A percentile compares a stretch with the other conserved stretches of the same genome.
phyloP scores from a whole-genome alignment of 2,888 invertebrate genomes.

The Acanthacorydalis orientalis region DNA sequence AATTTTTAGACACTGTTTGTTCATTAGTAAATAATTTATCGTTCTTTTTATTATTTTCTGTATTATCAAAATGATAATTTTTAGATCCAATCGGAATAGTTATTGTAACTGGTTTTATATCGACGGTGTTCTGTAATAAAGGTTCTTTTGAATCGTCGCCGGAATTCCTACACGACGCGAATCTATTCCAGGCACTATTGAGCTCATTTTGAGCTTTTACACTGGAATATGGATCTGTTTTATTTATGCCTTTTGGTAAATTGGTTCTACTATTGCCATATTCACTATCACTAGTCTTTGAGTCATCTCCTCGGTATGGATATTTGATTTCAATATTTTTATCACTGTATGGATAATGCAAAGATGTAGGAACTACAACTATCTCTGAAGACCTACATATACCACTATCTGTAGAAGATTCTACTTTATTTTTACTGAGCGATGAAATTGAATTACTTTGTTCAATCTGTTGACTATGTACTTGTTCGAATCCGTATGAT shows the following conservation, averaged over 20 bases:
- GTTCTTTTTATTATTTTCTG: background rate
- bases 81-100: conserved; percentile 20
- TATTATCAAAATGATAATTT: background rate
- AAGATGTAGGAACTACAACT: conserved; percentile 27
- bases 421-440: conserved; percentile 34
- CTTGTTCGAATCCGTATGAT: conserved; percentile 58
- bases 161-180: background rate
- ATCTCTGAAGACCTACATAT: conserved; percentile 56
- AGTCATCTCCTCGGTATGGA: background rate
- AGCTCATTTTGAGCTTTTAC: conserved; percentile 11
- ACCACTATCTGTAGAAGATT: conserved; percentile 65
- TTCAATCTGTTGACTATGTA: conserved; percentile 19
- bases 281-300: background rate
- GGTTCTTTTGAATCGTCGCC: background rate
- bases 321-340: no score
- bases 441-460: conserved; percentile 16
- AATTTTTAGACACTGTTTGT: background rate
- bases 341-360: background rate
- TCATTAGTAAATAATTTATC: no score
- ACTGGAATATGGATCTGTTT: conserved; percentile 1
- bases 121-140: background rate
- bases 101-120: conserved; percentile 18
- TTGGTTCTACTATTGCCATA: background rate
- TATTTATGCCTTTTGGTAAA: conserved; percentile 1
- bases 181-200: conserved; percentile 11